Conservation (phyloP, 2,113 vertebrate genomes). For the Donacobius atricapilla region DNA sequence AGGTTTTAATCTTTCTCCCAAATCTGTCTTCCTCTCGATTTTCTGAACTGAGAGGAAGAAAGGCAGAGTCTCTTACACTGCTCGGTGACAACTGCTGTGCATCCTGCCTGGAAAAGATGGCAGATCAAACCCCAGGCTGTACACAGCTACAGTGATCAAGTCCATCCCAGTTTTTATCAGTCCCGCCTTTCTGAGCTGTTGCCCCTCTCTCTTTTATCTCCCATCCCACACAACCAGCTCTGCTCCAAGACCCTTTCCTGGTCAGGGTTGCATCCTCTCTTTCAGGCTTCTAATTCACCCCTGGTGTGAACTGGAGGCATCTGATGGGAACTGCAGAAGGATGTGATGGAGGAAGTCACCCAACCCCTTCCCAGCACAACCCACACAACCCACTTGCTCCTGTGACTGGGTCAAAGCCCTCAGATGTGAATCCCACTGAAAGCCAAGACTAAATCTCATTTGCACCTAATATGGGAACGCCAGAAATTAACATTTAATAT, state of each 20-base stretch:
- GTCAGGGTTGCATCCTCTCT: neutral
- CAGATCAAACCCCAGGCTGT: neutral
- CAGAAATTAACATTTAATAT: constrained; percentile 72
- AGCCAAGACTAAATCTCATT: constrained; percentile 63
- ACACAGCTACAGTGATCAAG: neutral
- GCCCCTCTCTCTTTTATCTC: neutral
- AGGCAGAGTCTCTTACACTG: neutral
- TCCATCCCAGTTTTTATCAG: neutral
- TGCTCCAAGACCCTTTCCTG: neutral
- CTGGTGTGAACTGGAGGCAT: neutral
- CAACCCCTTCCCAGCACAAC: neutral
- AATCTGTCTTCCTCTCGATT: neutral
- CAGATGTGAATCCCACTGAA: neutral
- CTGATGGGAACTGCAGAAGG: neutral
- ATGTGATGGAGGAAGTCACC: neutral
- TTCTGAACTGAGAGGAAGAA: neutral
- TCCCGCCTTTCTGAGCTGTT: neutral
- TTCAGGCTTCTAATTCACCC: neutral
- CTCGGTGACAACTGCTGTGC: neutral
- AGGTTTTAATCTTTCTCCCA: neutral
- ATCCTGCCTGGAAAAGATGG: neutral
- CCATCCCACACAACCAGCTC: neutral
- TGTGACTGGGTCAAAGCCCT: constrained; percentile 19
- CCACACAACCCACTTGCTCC: neutral
- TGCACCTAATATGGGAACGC: neutral